Evolutionary conservation across 2,113 vertebrate species (phyloP).

Genomic region (Arizona elegans): DNA sequence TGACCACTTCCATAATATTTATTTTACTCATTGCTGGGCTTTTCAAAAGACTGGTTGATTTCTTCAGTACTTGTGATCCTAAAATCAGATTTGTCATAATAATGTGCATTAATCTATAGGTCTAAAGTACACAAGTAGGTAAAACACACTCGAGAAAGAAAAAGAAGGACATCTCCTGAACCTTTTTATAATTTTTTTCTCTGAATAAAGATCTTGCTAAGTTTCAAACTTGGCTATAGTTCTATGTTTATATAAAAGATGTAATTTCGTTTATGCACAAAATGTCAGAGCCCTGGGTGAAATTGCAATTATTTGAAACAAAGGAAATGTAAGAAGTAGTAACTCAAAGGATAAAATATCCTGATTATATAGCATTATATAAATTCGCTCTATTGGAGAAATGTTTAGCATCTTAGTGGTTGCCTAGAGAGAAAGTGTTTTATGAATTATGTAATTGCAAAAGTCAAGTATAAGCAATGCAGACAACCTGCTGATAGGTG

Average conservation of each 20-base stretch:
- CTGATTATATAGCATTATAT: neutral
- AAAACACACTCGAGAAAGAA: neutral
- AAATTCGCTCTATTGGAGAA: neutral
- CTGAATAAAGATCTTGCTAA: neutral
- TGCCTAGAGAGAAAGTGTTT: neutral
- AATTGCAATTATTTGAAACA: neutral
- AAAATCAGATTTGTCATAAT: neutral
- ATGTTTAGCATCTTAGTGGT: neutral
- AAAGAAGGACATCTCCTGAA: neutral
- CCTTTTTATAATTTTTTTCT: neutral
- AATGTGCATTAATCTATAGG: neutral
- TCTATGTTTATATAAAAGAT: neutral
- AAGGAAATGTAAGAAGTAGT: neutral
- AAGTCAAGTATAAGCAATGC: conserved; percentile 9
- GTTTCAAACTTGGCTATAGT: neutral
- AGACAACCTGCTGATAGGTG: neutral
- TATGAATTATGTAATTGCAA: conserved; percentile 4
- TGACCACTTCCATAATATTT: neutral
- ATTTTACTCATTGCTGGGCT: neutral
- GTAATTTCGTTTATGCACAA: neutral
- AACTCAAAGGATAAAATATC: neutral
- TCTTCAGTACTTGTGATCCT: neutral
- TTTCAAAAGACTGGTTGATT: neutral
- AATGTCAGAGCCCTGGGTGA: neutral
- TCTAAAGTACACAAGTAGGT: neutral